phyloP scores from a whole-genome alignment of 2,797 vertebrate species.

The Pipistrellus nathusii region DNA sequence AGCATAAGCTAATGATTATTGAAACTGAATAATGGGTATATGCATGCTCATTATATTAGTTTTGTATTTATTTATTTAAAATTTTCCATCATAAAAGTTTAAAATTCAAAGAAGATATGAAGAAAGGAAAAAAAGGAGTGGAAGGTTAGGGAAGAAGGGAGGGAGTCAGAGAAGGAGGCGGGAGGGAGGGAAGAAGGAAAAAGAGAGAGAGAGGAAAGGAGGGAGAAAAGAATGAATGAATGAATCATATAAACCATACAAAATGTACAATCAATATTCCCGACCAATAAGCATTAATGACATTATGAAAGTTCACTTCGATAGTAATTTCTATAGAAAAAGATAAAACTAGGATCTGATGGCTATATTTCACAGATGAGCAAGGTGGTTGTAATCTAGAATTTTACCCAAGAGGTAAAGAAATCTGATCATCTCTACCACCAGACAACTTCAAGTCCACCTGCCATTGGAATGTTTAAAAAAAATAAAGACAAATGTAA shows the following conservation, averaged over 20 bases:
- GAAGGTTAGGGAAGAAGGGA: neutral
- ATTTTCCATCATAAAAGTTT: neutral
- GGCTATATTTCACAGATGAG: neutral
- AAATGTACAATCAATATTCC: neutral
- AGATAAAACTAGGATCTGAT: neutral
- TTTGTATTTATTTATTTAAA: neutral
- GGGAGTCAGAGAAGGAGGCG: neutral
- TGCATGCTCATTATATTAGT: neutral
- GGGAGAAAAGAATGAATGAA: neutral
- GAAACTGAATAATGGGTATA: neutral
- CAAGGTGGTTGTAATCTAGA: neutral
- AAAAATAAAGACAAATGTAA: neutral
- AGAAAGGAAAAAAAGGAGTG: no score
- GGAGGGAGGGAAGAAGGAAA: neutral
- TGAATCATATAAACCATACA: neutral
- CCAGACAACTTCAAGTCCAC: neutral
- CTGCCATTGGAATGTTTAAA: neutral
- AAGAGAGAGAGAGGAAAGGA: neutral
- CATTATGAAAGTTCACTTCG: neutral
- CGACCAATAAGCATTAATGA: neutral
- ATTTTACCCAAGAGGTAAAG: constrained; percentile 33
- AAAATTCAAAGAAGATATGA: neutral
- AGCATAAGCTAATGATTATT: neutral
- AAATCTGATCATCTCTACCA: neutral
- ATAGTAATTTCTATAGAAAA: neutral